Conservation (phyloP, 2,113 vertebrate genomes). For the Amia ocellicauda region DNA sequence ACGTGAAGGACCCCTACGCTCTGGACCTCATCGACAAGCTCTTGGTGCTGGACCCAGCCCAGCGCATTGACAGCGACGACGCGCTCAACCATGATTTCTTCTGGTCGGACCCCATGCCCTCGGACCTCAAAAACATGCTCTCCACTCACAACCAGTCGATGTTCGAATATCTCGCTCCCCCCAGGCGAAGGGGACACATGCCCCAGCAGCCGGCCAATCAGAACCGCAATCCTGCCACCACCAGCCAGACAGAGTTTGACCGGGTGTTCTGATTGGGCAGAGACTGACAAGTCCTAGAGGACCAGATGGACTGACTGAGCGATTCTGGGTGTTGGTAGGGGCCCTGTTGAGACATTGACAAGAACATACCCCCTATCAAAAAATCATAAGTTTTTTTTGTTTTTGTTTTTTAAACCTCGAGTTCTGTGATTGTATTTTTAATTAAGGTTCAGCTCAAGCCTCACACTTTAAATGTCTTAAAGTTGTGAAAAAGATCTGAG, state of each 20-base stretch:
- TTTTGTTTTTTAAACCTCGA: too few relatives aligned
- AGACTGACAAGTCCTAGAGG: too few relatives aligned
- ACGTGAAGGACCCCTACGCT: slow-evolving; percentile 90
- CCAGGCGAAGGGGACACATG: slow-evolving; percentile 87
- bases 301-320: too few relatives aligned
- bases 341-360: too few relatives aligned
- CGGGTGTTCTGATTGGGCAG: slow-evolving; percentile 78
- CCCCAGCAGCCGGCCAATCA: slow-evolving; percentile 91
- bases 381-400: too few relatives aligned
- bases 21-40: slow-evolving; percentile 93
- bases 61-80: slow-evolving; percentile 89
- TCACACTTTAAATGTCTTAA: too few relatives aligned
- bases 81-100: slow-evolving; percentile 98
- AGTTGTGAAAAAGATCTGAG: too few relatives aligned
- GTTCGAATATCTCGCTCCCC: slow-evolving; percentile 95
- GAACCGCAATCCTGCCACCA: slow-evolving; percentile 84
- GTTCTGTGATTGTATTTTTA: too few relatives aligned
- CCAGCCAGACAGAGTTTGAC: slow-evolving; percentile 94
- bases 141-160: slow-evolving; percentile 97
- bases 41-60: slow-evolving; percentile 89
- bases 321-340: too few relatives aligned
- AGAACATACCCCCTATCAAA: too few relatives aligned
- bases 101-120: slow-evolving; percentile 98
- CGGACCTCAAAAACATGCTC: slow-evolving; percentile 97
- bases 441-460: too few relatives aligned